Percentiles rank a stretch among this genome's conserved stretches.
Conservation (phyloP, 2,888 invertebrate genomes). For the Octonoba sinensis region DNA sequence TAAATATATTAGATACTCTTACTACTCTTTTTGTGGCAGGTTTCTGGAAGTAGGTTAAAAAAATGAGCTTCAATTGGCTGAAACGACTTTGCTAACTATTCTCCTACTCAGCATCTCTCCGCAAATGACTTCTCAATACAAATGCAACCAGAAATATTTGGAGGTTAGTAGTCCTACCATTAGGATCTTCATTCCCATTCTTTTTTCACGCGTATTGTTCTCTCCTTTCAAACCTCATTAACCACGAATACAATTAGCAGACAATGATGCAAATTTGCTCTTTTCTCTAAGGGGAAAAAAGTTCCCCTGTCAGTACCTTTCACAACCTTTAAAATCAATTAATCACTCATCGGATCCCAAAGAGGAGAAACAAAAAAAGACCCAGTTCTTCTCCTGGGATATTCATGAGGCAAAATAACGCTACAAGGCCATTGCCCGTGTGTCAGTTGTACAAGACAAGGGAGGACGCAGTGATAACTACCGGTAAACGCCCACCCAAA, state of each 20-base stretch:
- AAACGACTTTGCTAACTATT: too few species aligned
- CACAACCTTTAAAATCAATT: conserved; percentile 62
- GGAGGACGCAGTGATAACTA: conserved; percentile 60
- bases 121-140: too few species aligned
- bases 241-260: conserved; percentile 55
- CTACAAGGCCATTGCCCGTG: conserved; percentile 48
- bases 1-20: too few species aligned
- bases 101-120: too few species aligned
- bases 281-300: conserved; percentile 27
- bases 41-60: too few species aligned
- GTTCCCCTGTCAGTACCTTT: conserved; percentile 41
- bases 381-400: conserved; percentile 25
- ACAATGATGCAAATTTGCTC: conserved; percentile 58
- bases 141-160: too few species aligned
- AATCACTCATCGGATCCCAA: conserved; percentile 37
- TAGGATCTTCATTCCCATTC: conserved; percentile 5
- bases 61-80: too few species aligned
- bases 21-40: too few species aligned
- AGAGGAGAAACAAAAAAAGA: conserved; percentile 23
- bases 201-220: conserved; percentile 28
- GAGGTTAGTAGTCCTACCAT: conserved; percentile 6
- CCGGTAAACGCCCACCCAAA: conserved; percentile 59
- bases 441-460: conserved; percentile 62
- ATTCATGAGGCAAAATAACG: conserved; percentile 59
- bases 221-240: conserved; percentile 56